Percentiles rank a stretch among this genome's conserved stretches.
Evolutionary conservation across 2,113 vertebrate species (phyloP).

Genomic region (Epinephelus lanceolatus): DNA sequence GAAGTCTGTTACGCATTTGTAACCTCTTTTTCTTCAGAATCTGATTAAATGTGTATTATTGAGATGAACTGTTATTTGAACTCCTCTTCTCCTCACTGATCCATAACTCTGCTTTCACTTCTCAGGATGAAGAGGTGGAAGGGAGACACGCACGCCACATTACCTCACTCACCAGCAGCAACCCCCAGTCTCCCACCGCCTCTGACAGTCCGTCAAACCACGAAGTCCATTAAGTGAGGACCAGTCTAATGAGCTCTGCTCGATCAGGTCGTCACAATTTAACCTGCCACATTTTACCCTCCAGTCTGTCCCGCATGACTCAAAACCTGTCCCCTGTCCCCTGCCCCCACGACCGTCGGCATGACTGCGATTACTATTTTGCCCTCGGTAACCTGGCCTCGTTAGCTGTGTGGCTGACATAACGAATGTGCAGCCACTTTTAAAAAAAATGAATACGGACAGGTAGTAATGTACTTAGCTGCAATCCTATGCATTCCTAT

Average conservation of each 20-base stretch:
- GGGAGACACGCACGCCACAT: not conserved
- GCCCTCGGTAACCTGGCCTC: slow-evolving; percentile 1
- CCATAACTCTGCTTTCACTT: slow-evolving; percentile 5
- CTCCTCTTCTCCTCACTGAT: not conserved
- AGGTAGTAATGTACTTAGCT: slow-evolving; percentile 5
- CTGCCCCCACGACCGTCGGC: slow-evolving; percentile 1
- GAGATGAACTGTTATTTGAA: not conserved
- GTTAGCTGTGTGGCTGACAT: slow-evolving; percentile 18
- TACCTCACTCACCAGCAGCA: not conserved
- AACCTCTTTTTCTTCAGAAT: not conserved
- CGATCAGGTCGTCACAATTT: slow-evolving; percentile 1
- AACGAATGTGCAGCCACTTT: not conserved
- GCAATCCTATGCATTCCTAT: slow-evolving; percentile 7
- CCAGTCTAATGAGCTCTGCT: not conserved
- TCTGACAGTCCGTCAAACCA: slow-evolving; percentile 20
- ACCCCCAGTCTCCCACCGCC: not conserved
- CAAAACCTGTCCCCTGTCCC: not conserved
- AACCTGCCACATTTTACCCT: slow-evolving; percentile 28
- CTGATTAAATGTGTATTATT: not conserved
- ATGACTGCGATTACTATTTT: not conserved
- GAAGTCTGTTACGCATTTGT: not conserved
- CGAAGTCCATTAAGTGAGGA: slow-evolving; percentile 41
- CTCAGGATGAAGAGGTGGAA: slow-evolving; percentile 83
- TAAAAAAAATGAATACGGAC: not conserved
- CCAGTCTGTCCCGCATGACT: not conserved